Percentiles rank a stretch among this genome's conserved stretches.
Evolutionary conservation across 2,888 invertebrate species (phyloP).

Genomic region (Pantelozetes paolii): DNA sequence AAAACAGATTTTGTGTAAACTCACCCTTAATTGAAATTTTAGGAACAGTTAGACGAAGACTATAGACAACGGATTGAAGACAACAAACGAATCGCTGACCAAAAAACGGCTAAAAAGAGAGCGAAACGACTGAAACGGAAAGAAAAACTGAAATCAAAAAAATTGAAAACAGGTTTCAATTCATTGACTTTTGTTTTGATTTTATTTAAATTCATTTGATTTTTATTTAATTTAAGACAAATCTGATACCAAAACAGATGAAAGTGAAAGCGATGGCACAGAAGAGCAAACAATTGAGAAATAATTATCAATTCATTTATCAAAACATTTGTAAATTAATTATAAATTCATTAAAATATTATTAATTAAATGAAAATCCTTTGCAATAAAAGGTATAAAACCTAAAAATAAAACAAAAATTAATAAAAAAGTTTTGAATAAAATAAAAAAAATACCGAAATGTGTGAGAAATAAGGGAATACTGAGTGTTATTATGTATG

Average conservation of each 20-base stretch:
- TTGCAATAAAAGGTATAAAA: background rate
- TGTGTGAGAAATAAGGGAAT: conserved; percentile 7
- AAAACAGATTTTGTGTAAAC: background rate
- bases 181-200: background rate
- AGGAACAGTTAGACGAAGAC: conserved; percentile 78
- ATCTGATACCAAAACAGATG: background rate
- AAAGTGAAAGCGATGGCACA: background rate
- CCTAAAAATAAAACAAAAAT: conserved; percentile 5
- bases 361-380: background rate
- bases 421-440: conserved; percentile 5
- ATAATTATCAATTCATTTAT: background rate
- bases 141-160: conserved; percentile 52
- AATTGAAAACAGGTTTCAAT: conserved; percentile 39
- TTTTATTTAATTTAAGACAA: background rate
- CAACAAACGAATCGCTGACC: conserved; percentile 67
- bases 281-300: background rate
- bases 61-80: conserved; percentile 74
- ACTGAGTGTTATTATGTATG: background rate
- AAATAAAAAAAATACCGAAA: conserved; percentile 9
- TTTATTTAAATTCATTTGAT: background rate
- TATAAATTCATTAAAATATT: background rate
- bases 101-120: conserved; percentile 82
- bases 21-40: conserved; percentile 48
- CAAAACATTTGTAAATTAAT: background rate
- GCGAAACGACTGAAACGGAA: conserved; percentile 74